A percentile compares a stretch with the other conserved stretches of the same genome.
Conservation (phyloP, 2,797 vertebrate genomes). For the Balearica regulorum region DNA sequence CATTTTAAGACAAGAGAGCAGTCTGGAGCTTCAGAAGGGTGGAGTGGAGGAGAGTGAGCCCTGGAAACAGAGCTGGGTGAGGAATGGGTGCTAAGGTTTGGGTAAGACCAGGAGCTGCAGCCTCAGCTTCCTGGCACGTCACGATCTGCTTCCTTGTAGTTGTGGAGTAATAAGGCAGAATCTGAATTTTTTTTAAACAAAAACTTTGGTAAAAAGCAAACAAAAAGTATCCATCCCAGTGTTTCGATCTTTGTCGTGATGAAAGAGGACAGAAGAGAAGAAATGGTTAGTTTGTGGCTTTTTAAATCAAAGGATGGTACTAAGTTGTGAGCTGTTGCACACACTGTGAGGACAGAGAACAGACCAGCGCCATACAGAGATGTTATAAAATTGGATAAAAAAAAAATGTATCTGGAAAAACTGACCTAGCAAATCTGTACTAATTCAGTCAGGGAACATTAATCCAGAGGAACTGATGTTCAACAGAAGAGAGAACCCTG, state of each 20-base stretch:
- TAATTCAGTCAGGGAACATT: constrained; percentile 31
- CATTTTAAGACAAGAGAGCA: constrained; percentile 1
- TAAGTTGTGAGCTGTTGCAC: background rate
- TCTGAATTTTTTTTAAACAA: background rate
- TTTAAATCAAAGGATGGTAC: constrained; percentile 18
- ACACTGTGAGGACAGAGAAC: background rate
- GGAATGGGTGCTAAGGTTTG: background rate
- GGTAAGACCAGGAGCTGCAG: background rate
- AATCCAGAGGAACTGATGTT: background rate
- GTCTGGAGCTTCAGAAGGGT: constrained; percentile 20
- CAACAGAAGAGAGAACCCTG: background rate
- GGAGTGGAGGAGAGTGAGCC: background rate
- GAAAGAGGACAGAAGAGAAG: background rate
- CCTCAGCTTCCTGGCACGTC: background rate
- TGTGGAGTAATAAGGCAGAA: background rate
- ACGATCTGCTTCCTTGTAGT: background rate
- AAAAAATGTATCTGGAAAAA: background rate
- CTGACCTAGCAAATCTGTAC: background rate
- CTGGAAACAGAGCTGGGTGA: background rate
- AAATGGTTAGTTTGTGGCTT: background rate
- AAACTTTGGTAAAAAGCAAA: background rate
- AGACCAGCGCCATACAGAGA: background rate
- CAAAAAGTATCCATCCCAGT: background rate
- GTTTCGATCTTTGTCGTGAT: background rate
- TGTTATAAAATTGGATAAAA: constrained; percentile 10